Percentiles rank a stretch among this genome's conserved stretches.
Conservation (phyloP, 2,888 invertebrate species). For the Graphium colonna region DNA sequence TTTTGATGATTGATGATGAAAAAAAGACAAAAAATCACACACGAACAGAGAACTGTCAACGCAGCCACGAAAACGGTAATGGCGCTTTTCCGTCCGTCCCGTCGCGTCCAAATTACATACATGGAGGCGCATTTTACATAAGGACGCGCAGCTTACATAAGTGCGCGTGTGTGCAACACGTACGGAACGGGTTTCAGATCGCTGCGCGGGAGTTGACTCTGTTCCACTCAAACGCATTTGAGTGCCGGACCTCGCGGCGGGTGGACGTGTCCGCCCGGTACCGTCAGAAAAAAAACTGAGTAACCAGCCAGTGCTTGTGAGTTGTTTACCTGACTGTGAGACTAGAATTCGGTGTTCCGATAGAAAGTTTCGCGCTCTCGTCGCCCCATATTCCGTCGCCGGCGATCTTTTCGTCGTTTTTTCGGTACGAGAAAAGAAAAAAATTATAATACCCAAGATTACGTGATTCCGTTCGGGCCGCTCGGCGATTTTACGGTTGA, state of each 20-base stretch:
- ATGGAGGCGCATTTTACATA: conserved; percentile 61
- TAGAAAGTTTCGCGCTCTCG: conserved; percentile 24
- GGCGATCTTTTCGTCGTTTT: conserved; percentile 5
- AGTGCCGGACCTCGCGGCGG: conserved; percentile 44
- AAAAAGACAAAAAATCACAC: neutral
- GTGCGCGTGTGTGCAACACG: conserved; percentile 40
- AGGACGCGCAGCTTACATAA: conserved; percentile 53
- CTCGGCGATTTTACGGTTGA: conserved; percentile 27
- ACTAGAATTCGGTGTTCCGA: conserved; percentile 21
- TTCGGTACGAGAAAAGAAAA: conserved; percentile 9
- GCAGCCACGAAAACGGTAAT: conserved; percentile 52
- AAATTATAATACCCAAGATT: conserved; percentile 17
- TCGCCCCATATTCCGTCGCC: neutral
- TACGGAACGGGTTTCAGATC: conserved; percentile 42
- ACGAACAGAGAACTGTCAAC: conserved; percentile 35
- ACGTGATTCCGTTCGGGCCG: conserved; percentile 27
- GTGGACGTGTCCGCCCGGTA: conserved; percentile 45
- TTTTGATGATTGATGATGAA: too few relatives aligned
- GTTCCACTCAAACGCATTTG: conserved; percentile 79
- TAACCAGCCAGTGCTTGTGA: conserved; percentile 40
- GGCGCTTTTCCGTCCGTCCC: conserved; percentile 64
- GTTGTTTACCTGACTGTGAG: conserved; percentile 33
- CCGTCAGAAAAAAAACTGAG: conserved; percentile 22
- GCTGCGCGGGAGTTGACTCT: conserved; percentile 61
- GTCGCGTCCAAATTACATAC: conserved; percentile 58